Base-by-base conservation (phyloP, 1,140 invertebrate species). In the Coenobita brevimanus region DNA sequence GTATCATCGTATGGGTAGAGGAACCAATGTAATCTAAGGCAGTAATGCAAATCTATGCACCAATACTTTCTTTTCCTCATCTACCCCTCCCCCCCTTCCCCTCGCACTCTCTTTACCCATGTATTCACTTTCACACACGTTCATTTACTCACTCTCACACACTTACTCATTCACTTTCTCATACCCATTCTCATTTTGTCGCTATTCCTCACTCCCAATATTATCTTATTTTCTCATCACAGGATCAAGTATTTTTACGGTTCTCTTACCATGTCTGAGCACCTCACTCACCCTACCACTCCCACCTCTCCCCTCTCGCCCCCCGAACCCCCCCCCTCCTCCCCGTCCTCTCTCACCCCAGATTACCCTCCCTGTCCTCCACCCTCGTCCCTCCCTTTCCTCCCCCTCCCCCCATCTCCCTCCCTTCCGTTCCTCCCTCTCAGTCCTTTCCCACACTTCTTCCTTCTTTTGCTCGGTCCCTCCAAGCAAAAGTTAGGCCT, bases 401-500 rank as follows among this genome's bases (percentile, higher is more conserved):
- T n/a, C 73, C 73, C 21, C 69, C 69, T 73, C 30, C 46, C 46
- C 46, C 46, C 46, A 6, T 17, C 46, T 17, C 46, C 46, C 46
- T 17, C 6, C 46, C 46, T 17, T 17, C 17, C 36, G 24, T 38
- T 41, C 69, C 69, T 73, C 30, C 38, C 69, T 73, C 73, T 38
- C 38, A 6, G 4, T 33, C 64, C 33, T 43, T 38, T 24, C 41
- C 41, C 4, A 17, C 38, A 13, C 33, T 21, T 43, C 73, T 43
- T 24, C 73, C 46, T 43, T 17, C 73, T 38, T 24, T 10, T 2
- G 33, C 73, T 43, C 43, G 24, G 24, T 46, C 38, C 73, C 46
- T 76, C 24, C 17, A 76, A 46, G 38, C 73, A 43, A 3, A 76
- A 76, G 38, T 76, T 76, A 43, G 38, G 41, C 73, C 46, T 76